Conservation (phyloP, 2,113 vertebrate genomes). For the Aplodontia rufa region DNA sequence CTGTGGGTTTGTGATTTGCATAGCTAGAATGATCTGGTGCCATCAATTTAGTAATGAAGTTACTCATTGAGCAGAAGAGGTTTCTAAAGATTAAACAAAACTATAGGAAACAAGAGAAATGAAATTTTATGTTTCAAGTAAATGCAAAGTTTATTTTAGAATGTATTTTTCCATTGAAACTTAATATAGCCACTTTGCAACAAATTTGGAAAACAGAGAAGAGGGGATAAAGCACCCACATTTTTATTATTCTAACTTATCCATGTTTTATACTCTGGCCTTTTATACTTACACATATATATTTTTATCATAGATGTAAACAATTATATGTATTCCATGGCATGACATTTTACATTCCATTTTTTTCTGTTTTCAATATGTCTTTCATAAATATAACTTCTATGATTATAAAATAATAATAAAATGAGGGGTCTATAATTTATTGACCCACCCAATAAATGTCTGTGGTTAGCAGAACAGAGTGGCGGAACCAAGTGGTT, state of each 20-base stretch:
- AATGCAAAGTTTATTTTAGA: constrained; percentile 51
- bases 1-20: constrained; percentile 71
- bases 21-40: constrained; percentile 50
- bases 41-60: constrained; percentile 73
- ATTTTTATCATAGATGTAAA: constrained; percentile 6
- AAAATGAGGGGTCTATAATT: neutral
- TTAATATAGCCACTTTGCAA: constrained; percentile 34
- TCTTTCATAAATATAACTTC: constrained; percentile 15
- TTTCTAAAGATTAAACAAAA: constrained; percentile 64
- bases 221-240: neutral
- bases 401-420: constrained; percentile 13
- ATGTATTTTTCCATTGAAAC: constrained; percentile 35
- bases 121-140: constrained; percentile 53
- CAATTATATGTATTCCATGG: neutral
- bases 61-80: constrained; percentile 65
- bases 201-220: constrained; percentile 31
- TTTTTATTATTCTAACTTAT: neutral
- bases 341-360: neutral
- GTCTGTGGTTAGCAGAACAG: neutral
- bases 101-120: constrained; percentile 29
- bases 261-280: neutral
- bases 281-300: neutral
- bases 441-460: neutral
- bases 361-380: constrained; percentile 36
- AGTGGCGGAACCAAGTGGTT: neutral